Base-by-base conservation (phyloP, 1,140 invertebrate genomes). In the Cecropterus lyciades region DNA sequence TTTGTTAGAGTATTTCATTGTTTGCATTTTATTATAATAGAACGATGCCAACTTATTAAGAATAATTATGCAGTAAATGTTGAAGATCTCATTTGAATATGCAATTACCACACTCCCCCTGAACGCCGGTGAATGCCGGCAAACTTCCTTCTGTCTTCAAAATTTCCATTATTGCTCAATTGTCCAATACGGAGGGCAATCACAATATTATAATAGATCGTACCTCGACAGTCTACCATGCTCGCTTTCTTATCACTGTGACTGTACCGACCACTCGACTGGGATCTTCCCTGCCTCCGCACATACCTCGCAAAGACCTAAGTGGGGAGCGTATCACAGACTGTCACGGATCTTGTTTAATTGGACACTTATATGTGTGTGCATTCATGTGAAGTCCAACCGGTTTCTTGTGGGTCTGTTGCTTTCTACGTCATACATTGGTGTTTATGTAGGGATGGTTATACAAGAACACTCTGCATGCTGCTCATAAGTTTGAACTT, bases 401-500 rank as follows among this genome's bases (percentile, higher is more conserved):
- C 87, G 85, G 88, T 89, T 88, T 75, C 65, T 84, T 75, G 75
- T 81, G 70, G 77, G 72, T 81, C 79, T 87, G 79, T 82, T 84
- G 80, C 83, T 85, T 85, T 88, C 84, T 84, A 88, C 85, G 87
- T 91, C 85, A 91, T 82, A 85, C 78, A 82, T 79, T 62, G 78
- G 49, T 70, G 79, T 82, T 79, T 81, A 70, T 87, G 75, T 84
- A 77, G 62, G 65, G 67, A 80, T 80, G 75, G 77, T 79, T 84
- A 78, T 84, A 71, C 55, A 67, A 45, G 60, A 64, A 64, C 60
- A 66, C 70, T 77, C 71, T 75, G 71, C 66, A 72, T 81, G 74
- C 71, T 73, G 69, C 74, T 80, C 76, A 77, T 84, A 86, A 82
- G 77, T 87, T 83, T 77, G 73, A 76, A 79, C 68, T 75, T 70